Percentiles rank a stretch among this genome's conserved stretches.
phyloP scores from a whole-genome alignment of 2,888 invertebrate species.

The Rugalucina vietnamica region DNA sequence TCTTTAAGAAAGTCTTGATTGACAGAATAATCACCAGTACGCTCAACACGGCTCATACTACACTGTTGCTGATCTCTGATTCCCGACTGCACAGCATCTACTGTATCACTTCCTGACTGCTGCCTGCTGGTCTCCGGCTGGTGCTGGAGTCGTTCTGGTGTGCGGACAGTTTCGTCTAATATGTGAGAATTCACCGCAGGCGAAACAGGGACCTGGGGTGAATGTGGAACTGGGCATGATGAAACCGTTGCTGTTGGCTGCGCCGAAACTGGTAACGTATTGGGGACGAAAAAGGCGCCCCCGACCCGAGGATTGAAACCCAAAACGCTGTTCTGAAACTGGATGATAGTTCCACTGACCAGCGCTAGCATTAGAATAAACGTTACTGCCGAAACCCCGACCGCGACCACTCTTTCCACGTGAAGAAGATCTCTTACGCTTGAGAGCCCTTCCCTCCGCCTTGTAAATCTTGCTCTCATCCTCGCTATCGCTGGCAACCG shows the following conservation, averaged over 20 bases:
- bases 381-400: not conserved
- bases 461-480: slow-evolving; percentile 50
- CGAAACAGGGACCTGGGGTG: not conserved
- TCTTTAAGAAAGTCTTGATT: slow-evolving; percentile 27
- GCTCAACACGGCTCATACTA: not conserved
- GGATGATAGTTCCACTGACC: not conserved
- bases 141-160: not conserved
- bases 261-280: not conserved
- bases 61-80: not conserved
- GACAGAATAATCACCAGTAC: too few species aligned
- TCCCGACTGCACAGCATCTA: not conserved
- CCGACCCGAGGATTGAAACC: not conserved
- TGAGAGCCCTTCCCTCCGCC: slow-evolving; percentile 49
- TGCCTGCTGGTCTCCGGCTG: not conserved
- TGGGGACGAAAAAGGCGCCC: not conserved
- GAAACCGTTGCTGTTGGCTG: not conserved
- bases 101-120: not conserved
- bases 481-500: slow-evolving; percentile 50
- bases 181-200: slow-evolving; percentile 37
- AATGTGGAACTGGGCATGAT: not conserved
- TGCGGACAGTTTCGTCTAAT: slow-evolving; percentile 29
- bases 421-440: slow-evolving; percentile 28
- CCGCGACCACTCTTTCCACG: not conserved
- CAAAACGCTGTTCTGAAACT: not conserved
- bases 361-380: not conserved